A percentile compares a stretch with the other conserved stretches of the same genome.
Conservation (phyloP, 2,113 vertebrate genomes). For the Aleadryas rufinucha region DNA sequence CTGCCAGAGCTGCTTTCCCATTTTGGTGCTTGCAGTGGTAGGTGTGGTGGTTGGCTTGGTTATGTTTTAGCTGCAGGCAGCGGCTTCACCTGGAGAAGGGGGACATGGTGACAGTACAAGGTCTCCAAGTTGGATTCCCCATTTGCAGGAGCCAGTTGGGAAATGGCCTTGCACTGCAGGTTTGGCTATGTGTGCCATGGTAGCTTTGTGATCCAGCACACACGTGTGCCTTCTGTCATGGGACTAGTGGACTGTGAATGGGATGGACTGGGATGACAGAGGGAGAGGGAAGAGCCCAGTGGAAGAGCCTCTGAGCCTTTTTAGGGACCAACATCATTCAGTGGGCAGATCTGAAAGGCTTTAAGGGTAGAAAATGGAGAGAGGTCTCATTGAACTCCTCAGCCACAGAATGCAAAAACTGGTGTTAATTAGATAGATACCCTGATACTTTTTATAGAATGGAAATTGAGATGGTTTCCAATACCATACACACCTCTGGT, state of each 20-base stretch:
- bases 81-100: not conserved
- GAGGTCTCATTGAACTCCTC: not conserved
- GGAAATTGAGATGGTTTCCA: not conserved
- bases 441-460: not conserved
- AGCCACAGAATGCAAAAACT: not conserved
- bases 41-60: not conserved
- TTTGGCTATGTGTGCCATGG: fast-evolving
- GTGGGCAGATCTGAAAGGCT: not conserved
- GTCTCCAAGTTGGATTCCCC: not conserved
- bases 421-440: not conserved
- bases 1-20: not conserved
- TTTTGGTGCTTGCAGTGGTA: fast-evolving
- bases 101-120: not conserved
- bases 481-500: not conserved
- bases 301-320: not conserved
- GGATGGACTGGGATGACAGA: not conserved
- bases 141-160: not conserved
- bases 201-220: not conserved
- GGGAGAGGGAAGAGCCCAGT: not conserved
- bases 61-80: not conserved
- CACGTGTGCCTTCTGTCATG: not conserved
- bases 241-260: not conserved
- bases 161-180: not conserved
- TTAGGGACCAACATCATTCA: not conserved
- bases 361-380: not conserved